A percentile compares a stretch with the other conserved stretches of the same genome.
These are phyloP conservation scores for Stenodema calcarata DNA, from an alignment of 2,888 invertebrate species.

Conservation along the genomic window DNA sequence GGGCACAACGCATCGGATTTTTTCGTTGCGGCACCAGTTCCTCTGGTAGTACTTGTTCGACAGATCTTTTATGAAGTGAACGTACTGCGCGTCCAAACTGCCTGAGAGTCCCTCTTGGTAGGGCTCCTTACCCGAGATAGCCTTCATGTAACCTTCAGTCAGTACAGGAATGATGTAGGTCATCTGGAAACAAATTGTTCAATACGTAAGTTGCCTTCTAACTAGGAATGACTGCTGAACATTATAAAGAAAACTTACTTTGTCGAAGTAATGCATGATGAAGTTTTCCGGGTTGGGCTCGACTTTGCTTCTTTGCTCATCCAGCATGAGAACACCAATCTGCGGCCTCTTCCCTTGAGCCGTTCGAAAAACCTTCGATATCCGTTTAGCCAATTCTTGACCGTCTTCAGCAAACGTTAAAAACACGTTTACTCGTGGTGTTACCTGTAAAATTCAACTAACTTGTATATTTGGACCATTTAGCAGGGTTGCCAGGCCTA, in stretches of 20 bases:
- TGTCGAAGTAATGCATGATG: slow-evolving; percentile 51
- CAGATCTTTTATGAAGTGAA: slow-evolving; percentile 52
- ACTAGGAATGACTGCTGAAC: background rate
- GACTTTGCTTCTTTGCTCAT: slow-evolving; percentile 52
- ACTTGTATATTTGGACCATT: too few species aligned
- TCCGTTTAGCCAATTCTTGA: slow-evolving; percentile 42
- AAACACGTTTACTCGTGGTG: slow-evolving; percentile 51
- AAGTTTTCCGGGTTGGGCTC: slow-evolving; percentile 53
- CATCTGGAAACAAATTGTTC: slow-evolving; percentile 51
- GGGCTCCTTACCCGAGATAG: slow-evolving; percentile 25
- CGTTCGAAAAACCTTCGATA: slow-evolving; percentile 49
- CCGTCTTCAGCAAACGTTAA: slow-evolving; percentile 55
- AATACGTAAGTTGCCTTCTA: too few species aligned
- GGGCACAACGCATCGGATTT: slow-evolving; percentile 53
- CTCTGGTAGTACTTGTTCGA: slow-evolving; percentile 51
- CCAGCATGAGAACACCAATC: slow-evolving; percentile 54
- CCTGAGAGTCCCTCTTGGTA: background rate
- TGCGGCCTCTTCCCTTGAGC: slow-evolving; percentile 49
- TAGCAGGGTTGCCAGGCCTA: too few species aligned
- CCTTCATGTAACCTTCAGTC: slow-evolving; percentile 54
- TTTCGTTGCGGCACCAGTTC: slow-evolving; percentile 53
- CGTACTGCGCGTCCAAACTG: slow-evolving; percentile 51
- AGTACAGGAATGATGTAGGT: slow-evolving; percentile 54
- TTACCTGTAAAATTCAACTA: slow-evolving; percentile 17
- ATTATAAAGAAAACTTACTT: slow-evolving; percentile 45